Conservation (phyloP, 1,140 invertebrate species). For the Radopholus similis region DNA sequence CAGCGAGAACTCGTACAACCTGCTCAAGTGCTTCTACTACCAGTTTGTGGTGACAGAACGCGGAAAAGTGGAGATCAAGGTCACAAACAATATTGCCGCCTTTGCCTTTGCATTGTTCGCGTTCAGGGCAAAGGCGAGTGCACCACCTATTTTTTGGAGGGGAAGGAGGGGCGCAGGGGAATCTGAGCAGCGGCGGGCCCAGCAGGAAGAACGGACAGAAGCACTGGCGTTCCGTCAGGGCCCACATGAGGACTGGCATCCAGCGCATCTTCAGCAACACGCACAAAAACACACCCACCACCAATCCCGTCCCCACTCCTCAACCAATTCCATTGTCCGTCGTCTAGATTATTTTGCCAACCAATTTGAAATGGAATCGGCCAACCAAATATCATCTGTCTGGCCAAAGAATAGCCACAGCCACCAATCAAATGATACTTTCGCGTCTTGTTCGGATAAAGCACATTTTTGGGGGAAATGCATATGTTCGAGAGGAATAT, state of each 20-base stretch:
- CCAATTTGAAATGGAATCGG: neutral
- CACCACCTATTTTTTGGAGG: constrained; percentile 53
- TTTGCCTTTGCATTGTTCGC: neutral
- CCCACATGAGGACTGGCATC: no score
- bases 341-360: neutral
- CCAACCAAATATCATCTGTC: no score
- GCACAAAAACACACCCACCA: neutral
- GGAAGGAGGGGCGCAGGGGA: constrained; percentile 36
- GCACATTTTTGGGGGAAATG: no score
- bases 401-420: no score
- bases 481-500: no score
- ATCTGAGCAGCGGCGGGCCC: neutral
- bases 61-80: constrained; percentile 56
- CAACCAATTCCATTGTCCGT: no score
- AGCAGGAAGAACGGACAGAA: neutral
- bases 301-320: neutral
- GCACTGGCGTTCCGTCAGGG: no score
- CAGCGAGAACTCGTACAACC: constrained; percentile 51
- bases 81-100: constrained; percentile 21
- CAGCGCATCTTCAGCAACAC: no score
- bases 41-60: constrained; percentile 51
- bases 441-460: neutral
- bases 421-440: no score
- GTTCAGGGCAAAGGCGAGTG: constrained; percentile 56
- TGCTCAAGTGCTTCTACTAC: constrained; percentile 57